Conservation (phyloP, 2,888 invertebrate genomes). For the Anthrax anthrax region DNA sequence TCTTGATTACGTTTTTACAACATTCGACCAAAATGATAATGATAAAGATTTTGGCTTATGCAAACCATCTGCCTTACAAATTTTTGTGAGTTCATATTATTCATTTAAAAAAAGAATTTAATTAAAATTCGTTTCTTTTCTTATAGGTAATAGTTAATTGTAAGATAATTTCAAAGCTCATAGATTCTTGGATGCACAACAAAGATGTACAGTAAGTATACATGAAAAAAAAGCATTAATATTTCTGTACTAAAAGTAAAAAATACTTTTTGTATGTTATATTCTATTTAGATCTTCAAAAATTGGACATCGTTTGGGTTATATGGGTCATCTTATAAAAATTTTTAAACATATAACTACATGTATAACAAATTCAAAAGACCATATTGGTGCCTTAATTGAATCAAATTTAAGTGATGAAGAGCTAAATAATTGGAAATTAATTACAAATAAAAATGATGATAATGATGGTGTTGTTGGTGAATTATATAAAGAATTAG, state of each 20-base stretch:
- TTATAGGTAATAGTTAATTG: slow-evolving; percentile 62
- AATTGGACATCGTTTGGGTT: slow-evolving; percentile 44
- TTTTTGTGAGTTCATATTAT: slow-evolving; percentile 39
- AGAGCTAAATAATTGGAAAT: slow-evolving; percentile 36
- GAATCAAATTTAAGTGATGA: slow-evolving; percentile 38
- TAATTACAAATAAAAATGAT: slow-evolving; percentile 24
- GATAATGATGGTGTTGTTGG: too few relatives aligned
- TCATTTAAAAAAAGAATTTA: too few relatives aligned
- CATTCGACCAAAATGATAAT: slow-evolving; percentile 24
- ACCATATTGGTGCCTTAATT: slow-evolving; percentile 41
- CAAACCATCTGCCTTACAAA: slow-evolving; percentile 38
- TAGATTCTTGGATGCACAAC: slow-evolving; percentile 71
- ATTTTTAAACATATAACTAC: slow-evolving; percentile 42
- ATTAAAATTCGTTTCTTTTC: not conserved
- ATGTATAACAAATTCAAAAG: slow-evolving; percentile 33
- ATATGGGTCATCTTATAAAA: slow-evolving; percentile 52
- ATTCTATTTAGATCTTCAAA: slow-evolving; percentile 31
- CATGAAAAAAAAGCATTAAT: too few relatives aligned
- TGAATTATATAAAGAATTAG: slow-evolving; percentile 25
- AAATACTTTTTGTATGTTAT: not conserved
- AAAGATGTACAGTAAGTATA: slow-evolving; percentile 50
- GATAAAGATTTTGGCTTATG: slow-evolving; percentile 16
- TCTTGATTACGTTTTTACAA: slow-evolving; percentile 51
- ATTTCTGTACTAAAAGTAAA: not conserved
- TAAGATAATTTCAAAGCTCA: slow-evolving; percentile 60